Base-by-base conservation (phyloP, 1,140 invertebrate genomes). In the Eueides isabella region DNA sequence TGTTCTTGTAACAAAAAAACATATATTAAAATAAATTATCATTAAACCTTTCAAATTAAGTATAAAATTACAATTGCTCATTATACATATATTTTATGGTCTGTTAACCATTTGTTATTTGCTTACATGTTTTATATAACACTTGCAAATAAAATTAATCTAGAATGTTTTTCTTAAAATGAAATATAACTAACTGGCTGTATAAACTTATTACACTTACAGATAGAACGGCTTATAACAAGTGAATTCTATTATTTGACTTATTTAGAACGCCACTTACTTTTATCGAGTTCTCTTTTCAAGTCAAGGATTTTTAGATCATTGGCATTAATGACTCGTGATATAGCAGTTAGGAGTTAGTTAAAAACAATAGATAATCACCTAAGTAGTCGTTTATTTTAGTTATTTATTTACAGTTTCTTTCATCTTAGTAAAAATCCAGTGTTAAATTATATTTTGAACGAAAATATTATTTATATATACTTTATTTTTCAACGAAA, bases 231-330 rank as follows among this genome's bases (percentile, higher is more conserved):
- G n/a, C 26, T 11, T 55, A 26, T 23, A 55, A 55, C 44, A 55
- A 55, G 11, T 55, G 48, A 9, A 26, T 55, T 48, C 61, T 64
- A 74, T 71, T 16, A 73, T 78, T 78, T 67, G 14, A 62, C 31
- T 72, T 73, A 78, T 75, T 75, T 69, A 76, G 80, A 81, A 74
- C 79, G 61, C 80, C 79, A 69, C 74, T 83, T 83, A 83, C 81
- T 81, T 83, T 80, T 79, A 78, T 76, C 79, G 73, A 74, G 71
- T 72, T 74, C 71, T 77, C 69, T 75, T 73, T 74, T 72, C 79
- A 65, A 83, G 76, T 81, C 81, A 83, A 83, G 81, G 81, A 65
- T 78, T 33, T 68, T 67, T 68, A 74, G 77, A 79, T 69, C 79
- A 74, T 77, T 79, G 79, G 73, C 74, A 79, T 79, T 81, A 79